These are phyloP conservation scores for Diplodus sargus DNA, from an alignment of 2,797 vertebrate species.

Conservation along the genomic window DNA sequence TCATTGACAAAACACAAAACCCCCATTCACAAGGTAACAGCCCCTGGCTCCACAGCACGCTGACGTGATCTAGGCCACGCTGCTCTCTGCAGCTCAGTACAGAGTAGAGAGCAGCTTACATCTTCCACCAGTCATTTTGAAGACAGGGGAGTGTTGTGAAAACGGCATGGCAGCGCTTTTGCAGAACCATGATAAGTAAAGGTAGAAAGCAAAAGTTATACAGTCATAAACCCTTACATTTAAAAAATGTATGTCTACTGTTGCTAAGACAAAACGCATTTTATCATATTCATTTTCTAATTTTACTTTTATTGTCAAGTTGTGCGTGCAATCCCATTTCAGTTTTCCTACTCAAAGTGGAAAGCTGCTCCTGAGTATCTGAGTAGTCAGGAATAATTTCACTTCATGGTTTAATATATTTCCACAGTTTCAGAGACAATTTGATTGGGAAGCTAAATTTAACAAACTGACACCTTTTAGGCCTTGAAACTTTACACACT, in stretches of 20 bases:
- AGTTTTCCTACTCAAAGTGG: neutral
- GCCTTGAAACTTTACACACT: conserved; percentile 14
- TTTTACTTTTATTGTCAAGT: neutral
- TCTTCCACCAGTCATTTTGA: conserved; percentile 53
- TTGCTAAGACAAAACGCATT: neutral
- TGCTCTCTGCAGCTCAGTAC: conserved; percentile 54
- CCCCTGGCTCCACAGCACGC: conserved; percentile 35
- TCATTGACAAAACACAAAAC: conserved; percentile 64
- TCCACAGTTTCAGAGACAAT: neutral
- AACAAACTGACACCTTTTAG: conserved; percentile 1
- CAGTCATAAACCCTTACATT: neutral
- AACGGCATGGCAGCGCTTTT: conserved; percentile 11
- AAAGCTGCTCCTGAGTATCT: neutral
- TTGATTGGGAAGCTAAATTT: neutral
- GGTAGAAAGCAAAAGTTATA: neutral
- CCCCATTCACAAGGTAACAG: conserved; percentile 63
- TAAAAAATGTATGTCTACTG: neutral
- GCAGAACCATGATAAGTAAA: neutral
- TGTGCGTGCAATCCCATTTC: neutral
- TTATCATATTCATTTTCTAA: neutral
- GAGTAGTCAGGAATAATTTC: neutral
- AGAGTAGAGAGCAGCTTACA: conserved; percentile 45
- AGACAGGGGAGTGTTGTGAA: conserved; percentile 32
- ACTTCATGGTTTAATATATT: neutral
- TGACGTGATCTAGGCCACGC: conserved; percentile 68